These are phyloP conservation scores for Xiphophorus couchianus DNA, from an alignment of 2,113 vertebrate genomes.

Conservation along the genomic window DNA sequence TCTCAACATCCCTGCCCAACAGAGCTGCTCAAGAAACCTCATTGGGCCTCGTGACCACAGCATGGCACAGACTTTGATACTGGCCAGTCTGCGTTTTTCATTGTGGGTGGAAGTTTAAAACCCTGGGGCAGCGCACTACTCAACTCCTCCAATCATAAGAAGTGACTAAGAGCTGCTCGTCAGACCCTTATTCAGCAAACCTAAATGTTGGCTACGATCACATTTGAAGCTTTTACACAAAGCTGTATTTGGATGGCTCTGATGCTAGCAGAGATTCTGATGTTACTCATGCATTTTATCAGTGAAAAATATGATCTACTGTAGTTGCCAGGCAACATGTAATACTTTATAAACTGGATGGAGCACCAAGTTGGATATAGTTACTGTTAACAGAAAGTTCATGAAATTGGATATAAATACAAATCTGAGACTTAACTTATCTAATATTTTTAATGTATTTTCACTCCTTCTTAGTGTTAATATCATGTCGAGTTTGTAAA, in stretches of 20 bases:
- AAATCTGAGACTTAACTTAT: neutral
- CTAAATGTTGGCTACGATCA: slow-evolving; percentile 11
- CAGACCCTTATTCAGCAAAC: slow-evolving; percentile 29
- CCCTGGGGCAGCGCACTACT: slow-evolving; percentile 34
- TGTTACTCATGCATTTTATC: slow-evolving; percentile 15
- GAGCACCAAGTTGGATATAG: neutral
- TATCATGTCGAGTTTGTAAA: too few species aligned
- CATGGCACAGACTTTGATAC: slow-evolving; percentile 44
- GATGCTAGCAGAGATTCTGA: neutral
- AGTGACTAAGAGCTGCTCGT: slow-evolving; percentile 36
- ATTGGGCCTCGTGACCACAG: slow-evolving; percentile 67
- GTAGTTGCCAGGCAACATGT: slow-evolving; percentile 23
- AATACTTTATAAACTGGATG: slow-evolving; percentile 9
- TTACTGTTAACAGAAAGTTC: neutral
- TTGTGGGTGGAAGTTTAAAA: slow-evolving; percentile 40
- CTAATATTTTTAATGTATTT: neutral
- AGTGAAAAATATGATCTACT: neutral
- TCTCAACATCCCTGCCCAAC: slow-evolving; percentile 59
- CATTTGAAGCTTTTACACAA: slow-evolving; percentile 10
- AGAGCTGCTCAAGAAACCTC: slow-evolving; percentile 63
- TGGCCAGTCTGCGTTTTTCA: slow-evolving; percentile 41
- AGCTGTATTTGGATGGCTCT: neutral
- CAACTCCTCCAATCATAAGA: slow-evolving; percentile 42
- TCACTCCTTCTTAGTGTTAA: too few species aligned
- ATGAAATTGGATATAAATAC: neutral